Conservation (phyloP, 2,797 vertebrate genomes). For the Pantherophis alleghaniensis region DNA sequence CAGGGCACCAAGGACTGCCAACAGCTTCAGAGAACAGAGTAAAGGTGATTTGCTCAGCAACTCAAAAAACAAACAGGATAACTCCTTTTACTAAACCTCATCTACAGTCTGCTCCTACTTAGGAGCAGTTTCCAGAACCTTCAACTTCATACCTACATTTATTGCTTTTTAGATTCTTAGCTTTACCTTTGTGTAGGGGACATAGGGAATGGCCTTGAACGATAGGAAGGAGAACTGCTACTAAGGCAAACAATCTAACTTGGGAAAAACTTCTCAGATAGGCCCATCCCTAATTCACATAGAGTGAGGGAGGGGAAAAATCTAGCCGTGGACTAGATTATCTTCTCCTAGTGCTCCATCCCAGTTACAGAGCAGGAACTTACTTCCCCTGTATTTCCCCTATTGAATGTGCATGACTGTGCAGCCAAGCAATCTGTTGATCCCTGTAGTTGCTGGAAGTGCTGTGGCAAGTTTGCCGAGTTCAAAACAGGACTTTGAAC, state of each 20-base stretch:
- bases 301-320: background rate
- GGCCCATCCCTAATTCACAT: background rate
- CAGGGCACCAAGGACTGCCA: background rate
- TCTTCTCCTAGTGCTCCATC: background rate
- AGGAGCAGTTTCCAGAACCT: background rate
- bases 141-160: background rate
- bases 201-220: background rate
- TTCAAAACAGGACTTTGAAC: background rate
- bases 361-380: background rate
- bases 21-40: background rate
- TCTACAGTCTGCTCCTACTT: background rate
- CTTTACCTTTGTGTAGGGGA: background rate
- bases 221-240: background rate
- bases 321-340: background rate
- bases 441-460: background rate
- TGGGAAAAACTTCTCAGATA: background rate
- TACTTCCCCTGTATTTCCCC: background rate
- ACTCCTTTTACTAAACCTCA: background rate
- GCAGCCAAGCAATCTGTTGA: background rate
- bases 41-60: background rate
- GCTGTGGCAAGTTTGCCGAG: background rate
- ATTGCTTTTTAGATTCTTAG: background rate
- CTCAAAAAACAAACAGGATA: background rate
- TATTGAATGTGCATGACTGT: background rate
- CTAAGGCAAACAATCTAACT: background rate